Evolutionary conservation across 2,797 vertebrate species (phyloP).

Genomic region (Rhabdomys pumilio): DNA sequence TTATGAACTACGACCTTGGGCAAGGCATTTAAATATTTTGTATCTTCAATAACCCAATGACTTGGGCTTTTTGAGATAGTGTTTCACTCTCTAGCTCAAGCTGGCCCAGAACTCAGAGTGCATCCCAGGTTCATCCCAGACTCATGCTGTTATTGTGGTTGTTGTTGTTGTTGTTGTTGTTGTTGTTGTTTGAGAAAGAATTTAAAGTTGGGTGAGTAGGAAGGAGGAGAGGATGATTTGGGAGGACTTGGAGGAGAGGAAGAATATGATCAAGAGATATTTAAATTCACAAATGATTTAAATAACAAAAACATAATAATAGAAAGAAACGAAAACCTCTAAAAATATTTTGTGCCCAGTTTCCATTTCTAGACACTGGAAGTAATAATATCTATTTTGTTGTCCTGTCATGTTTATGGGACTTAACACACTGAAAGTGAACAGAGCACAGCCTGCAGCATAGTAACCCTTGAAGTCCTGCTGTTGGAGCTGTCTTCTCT

Average conservation of each 20-base stretch:
- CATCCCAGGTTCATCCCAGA: background rate
- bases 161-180: background rate
- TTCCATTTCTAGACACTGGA: background rate
- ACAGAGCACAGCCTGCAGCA: background rate
- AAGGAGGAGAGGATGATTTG: background rate
- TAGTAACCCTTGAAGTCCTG: background rate
- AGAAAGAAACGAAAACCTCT: background rate
- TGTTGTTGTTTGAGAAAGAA: background rate
- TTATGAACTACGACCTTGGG: background rate
- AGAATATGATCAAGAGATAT: background rate
- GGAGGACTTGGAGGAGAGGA: background rate
- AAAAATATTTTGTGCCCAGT: slow-evolving; percentile 1
- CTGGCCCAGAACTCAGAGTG: background rate
- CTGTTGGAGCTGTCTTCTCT: background rate
- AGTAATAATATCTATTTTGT: background rate
- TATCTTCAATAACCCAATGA: background rate
- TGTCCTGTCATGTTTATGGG: background rate
- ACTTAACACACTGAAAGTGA: background rate
- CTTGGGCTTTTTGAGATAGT: background rate
- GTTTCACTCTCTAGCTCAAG: background rate
- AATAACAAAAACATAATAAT: background rate
- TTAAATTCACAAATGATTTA: background rate
- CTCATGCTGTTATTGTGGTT: background rate
- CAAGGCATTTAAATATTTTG: slow-evolving; percentile 16
- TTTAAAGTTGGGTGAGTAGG: background rate